Evolutionary conservation across 2,113 vertebrate genomes (phyloP), one percentile per base, ranked within the genome.

Genomic region (Spheniscus mendiculus): DNA sequence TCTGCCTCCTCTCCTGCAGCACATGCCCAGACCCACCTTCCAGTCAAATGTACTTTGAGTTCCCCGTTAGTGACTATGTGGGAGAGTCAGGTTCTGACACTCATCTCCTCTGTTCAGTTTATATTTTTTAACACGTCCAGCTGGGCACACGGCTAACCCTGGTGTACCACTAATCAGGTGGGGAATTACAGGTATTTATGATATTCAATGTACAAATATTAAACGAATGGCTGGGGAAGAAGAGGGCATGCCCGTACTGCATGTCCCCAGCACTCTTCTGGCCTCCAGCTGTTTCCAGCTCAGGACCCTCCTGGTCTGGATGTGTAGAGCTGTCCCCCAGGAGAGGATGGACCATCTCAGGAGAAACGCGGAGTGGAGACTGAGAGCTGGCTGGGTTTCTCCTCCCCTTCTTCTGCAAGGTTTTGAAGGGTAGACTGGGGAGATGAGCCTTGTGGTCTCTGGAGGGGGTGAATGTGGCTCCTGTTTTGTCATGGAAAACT

Each of bases 1-100:
- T 61, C 87, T 91, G 82, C 70, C 53, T 94, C 52, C 71, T 76
- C 53, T 2, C 5, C 56, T 69, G 92, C 69, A 38, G 86, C 13
- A 4, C 80, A 47, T 82, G 59, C 97, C 76, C 89, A 49, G 83
- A 96, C 62, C 82, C 38, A 59, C 72, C 69, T 93, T 84, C 61
- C 70, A 85, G 81, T 38, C 80, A 72, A 85, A 61, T 0, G 0
- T 27, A 9, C 70, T 81, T 67, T 0, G 3, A 42, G 44, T 44
- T 89, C 69, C 52, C 44, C 0, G 0, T 77, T 58, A 55, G 74
- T 18, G 30, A 47, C 38, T 72, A 12, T 0, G 1, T 55, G 44
- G 34, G 62, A 78, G 50, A 62, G 30, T 26, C 62, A 6, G 34
- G 62, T 53, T 79, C 71, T 83, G 84, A 71, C 0, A 1, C 55